A percentile compares a stretch with the other conserved stretches of the same genome.
These are phyloP conservation scores for Plestiodon gilberti DNA, from an alignment of 2,113 vertebrate species.

Conservation along the genomic window DNA sequence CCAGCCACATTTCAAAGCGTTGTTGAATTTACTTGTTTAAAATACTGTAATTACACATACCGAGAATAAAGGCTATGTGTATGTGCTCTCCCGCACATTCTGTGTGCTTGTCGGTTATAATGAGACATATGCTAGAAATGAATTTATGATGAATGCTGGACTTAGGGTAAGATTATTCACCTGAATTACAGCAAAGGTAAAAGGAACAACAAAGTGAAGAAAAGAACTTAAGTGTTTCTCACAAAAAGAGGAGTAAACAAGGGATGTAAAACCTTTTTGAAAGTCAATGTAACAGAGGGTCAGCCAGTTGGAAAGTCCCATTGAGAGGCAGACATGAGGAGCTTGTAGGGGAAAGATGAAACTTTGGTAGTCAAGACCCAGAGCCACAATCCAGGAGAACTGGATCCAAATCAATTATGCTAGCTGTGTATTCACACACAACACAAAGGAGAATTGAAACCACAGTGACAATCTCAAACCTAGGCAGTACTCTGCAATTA, in stretches of 20 bases:
- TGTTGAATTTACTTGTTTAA: neutral
- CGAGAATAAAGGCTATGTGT: neutral
- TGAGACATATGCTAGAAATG: fast-evolving
- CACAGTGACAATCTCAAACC: neutral
- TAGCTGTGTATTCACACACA: neutral
- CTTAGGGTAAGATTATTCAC: fast-evolving
- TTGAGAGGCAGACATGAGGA: neutral
- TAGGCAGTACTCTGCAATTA: neutral
- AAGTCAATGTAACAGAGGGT: neutral
- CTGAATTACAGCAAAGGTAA: neutral
- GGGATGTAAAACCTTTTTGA: neutral
- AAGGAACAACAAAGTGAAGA: neutral
- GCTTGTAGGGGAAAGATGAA: neutral
- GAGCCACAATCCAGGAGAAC: neutral
- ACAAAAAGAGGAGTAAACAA: too few relatives aligned
- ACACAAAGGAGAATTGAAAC: neutral
- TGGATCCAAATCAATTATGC: too few relatives aligned
- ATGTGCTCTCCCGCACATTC: too few relatives aligned
- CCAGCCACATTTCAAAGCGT: neutral
- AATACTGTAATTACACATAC: neutral
- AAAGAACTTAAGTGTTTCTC: neutral
- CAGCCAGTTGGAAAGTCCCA: neutral
- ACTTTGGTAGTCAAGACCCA: neutral
- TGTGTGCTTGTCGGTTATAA: too few relatives aligned
- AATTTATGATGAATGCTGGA: fast-evolving